Evolutionary conservation across 2,888 invertebrate genomes (phyloP), one percentile per base, ranked within the genome.

Genomic region (Clitarchus hookeri): DNA sequence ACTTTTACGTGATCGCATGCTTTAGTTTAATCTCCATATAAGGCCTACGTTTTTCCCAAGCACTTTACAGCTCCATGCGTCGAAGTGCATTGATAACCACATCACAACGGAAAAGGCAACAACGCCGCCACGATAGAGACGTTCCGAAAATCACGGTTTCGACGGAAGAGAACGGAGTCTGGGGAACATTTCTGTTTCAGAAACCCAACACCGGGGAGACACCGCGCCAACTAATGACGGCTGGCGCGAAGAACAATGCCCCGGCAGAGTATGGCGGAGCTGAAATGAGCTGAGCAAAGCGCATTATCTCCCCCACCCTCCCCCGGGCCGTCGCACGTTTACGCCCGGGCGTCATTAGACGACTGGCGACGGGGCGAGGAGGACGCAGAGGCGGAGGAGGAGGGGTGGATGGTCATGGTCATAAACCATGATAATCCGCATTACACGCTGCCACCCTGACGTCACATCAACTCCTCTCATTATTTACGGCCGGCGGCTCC

Each of bases 371-470:
- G 8, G 65, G n/a, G 65, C 3, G 65, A 65, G 65, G 16, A n/a
- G 6, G 65, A 65, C 19, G 16, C 16, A 9, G 23, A 19, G 65
- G 65, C n/a, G 65, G 19, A 19, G 65, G 65, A 19, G 23, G 65
- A 65, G 19, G 65, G 0, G 65, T 48, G 48, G 48, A 23, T n/a
- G 65, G 65, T 23, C 19, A 19, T n/a, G 23, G 65, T 65, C 65
- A 65, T 65, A 65, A 65, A 65, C 65, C 65, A 65, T 23, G 65
- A 65, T 65, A 65, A 65, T 65, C 65, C 65, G 65, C 23, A 65
- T 65, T 65, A 65, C 65, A 8, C 65, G 65, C 65, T 65, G 65
- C 65, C 65, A 65, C 65, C 11, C 65, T 65, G 65, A 23, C 65
- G 65, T 65, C 65, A 23, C 65, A 65, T 65, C 65, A 65, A 6